Percentiles rank a stretch among this genome's conserved stretches.
These are phyloP conservation scores for Mylabris sibirica DNA, from an alignment of 2,888 invertebrate species.

Conservation along the genomic window DNA sequence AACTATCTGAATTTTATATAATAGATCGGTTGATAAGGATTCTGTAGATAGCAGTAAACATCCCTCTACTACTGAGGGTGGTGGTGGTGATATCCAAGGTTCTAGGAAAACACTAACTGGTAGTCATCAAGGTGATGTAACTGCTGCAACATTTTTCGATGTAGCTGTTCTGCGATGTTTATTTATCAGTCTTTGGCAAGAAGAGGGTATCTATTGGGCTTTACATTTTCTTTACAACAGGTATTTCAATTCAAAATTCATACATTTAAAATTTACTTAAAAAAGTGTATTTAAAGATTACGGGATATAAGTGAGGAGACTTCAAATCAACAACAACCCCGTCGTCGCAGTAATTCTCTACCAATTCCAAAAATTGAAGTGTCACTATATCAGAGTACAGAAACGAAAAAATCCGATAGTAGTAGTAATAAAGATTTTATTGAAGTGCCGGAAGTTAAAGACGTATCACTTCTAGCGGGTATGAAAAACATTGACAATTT, in stretches of 20 bases:
- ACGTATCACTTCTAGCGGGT: slow-evolving; percentile 69
- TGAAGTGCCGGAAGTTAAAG: slow-evolving; percentile 78
- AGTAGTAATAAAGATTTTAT: slow-evolving; percentile 75
- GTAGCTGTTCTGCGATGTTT: slow-evolving; percentile 95
- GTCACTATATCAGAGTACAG: slow-evolving; percentile 82
- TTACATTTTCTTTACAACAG: slow-evolving; percentile 89
- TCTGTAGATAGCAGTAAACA: slow-evolving; percentile 70
- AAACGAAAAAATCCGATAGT: slow-evolving; percentile 68
- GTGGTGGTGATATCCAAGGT: slow-evolving; percentile 42
- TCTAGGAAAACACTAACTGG: slow-evolving; percentile 46
- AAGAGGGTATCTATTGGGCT: slow-evolving; percentile 98
- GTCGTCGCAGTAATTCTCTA: slow-evolving; percentile 89
- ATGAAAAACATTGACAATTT: slow-evolving; percentile 16
- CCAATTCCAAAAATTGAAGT: slow-evolving; percentile 94
- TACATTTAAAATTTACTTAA: background rate
- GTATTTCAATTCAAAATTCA: slow-evolving; percentile 59
- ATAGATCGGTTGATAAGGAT: slow-evolving; percentile 76
- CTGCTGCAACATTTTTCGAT: slow-evolving; percentile 94
- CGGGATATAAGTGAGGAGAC: slow-evolving; percentile 88
- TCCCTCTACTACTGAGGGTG: slow-evolving; percentile 50
- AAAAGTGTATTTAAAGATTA: slow-evolving; percentile 65
- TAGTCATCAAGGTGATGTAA: slow-evolving; percentile 64
- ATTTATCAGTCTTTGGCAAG: slow-evolving; percentile 96
- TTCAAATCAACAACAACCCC: slow-evolving; percentile 77
- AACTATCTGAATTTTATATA: background rate